Conservation (phyloP, 2,113 vertebrate species). For the Pterocles orientalis region DNA sequence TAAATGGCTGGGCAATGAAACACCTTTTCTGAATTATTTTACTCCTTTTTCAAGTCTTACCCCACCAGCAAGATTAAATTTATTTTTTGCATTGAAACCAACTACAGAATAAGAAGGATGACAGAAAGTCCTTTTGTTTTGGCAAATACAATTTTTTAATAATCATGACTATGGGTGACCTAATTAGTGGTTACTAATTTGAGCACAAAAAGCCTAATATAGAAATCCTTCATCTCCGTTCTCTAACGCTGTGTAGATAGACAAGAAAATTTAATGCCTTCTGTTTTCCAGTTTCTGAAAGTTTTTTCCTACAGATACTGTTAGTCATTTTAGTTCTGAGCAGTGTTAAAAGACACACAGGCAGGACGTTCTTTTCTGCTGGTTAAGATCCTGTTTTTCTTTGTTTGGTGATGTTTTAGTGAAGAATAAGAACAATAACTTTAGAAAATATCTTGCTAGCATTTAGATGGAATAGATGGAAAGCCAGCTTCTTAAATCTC, state of each 20-base stretch:
- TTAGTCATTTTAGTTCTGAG: not conserved
- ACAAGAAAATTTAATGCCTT: not conserved
- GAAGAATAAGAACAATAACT: not conserved
- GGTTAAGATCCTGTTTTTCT: not conserved
- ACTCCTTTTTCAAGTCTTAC: fast-evolving
- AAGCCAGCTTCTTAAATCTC: not conserved
- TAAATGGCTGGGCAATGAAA: not conserved
- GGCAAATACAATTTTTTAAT: not conserved
- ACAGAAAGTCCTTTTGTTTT: not conserved
- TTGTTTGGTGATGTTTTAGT: not conserved
- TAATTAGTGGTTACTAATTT: not conserved
- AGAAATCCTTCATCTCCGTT: not conserved
- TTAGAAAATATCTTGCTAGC: not conserved
- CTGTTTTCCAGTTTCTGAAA: not conserved
- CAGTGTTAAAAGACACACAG: not conserved
- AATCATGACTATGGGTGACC: not conserved
- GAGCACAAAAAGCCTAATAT: not conserved
- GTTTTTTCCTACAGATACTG: not conserved
- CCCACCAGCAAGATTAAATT: not conserved
- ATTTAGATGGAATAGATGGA: not conserved
- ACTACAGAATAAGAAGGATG: not conserved
- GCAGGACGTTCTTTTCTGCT: not conserved
- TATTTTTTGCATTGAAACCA: not conserved
- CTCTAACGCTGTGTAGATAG: not conserved
- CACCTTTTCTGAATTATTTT: not conserved